Evolutionary conservation across 2,113 vertebrate genomes (phyloP), one percentile per base, ranked within the genome.

Genomic region (Nanger granti): DNA sequence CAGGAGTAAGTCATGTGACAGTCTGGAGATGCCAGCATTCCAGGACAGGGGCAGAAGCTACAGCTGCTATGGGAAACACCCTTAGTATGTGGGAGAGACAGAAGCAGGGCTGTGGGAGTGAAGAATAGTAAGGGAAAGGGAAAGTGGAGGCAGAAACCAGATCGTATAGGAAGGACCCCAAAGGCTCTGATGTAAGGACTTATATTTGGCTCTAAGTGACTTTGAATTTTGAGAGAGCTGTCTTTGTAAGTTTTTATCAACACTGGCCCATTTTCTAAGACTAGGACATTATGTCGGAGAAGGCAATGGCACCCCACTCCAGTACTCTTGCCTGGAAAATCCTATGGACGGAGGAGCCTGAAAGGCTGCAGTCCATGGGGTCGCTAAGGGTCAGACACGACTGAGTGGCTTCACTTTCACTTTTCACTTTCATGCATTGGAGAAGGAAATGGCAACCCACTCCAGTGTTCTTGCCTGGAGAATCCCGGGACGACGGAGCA

Each of bases 181-280:
- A 7, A 10, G 5, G 24, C 55, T 34, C 34, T 54, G 10, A 14
- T 17, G 3, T 34, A 87, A 54, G 90, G 62, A 4, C 49, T 85
- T 76, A 22, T 82, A 8, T 85, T 26, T n/a, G 26, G 85, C 44
- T 92, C 3, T 9, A 47, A 28, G 11, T 22, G 41, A 92, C 55
- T 96, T 18, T 95, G 62, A 69, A 44, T 95, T 92, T 87, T 12
- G 9, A 20, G 59, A 97, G 41, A 66, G 7, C 47, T 31, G 41
- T 41, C 87, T 89, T 95, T 80, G 15, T 49, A 47, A 55, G 73
- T 80, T 93, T 73, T 3, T 83, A 14, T 89, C 73, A 95, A 12
- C 26, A 5, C 64, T 54, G 94, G n/a, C 55, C 85, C 84, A 1
- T 62, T 95, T 52, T 86, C 83, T 96, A 90, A 98, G 86, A 66